Evolutionary conservation across 2,797 vertebrate species (phyloP).

Genomic region (Limosa lapponica): DNA sequence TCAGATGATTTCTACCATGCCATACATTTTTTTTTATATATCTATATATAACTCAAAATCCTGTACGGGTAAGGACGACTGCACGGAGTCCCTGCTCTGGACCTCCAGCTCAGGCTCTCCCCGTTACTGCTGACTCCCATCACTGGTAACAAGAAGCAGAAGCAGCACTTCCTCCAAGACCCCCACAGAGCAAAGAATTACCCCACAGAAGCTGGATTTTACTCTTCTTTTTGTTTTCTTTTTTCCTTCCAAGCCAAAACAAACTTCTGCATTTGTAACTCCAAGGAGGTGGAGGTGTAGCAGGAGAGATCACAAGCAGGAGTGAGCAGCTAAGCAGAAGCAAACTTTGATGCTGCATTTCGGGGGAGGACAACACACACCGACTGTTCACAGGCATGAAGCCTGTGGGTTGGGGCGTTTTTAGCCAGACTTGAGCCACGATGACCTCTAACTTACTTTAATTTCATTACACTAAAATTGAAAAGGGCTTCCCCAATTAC

Average conservation of each 20-base stretch:
- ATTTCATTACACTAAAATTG: neutral
- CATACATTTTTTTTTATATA: neutral
- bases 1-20: neutral
- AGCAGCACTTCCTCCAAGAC: neutral
- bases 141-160: neutral
- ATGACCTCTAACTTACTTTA: neutral
- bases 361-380: neutral
- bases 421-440: neutral
- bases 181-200: neutral
- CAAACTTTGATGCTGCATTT: neutral
- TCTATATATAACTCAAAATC: neutral
- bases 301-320: neutral
- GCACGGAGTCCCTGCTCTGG: neutral
- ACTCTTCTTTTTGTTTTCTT: neutral
- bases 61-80: neutral
- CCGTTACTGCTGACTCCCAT: accelerated
- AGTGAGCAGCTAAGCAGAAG: neutral
- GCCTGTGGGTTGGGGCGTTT: neutral
- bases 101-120: neutral
- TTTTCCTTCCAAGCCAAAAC: neutral
- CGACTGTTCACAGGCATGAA: neutral
- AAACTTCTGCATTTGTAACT: neutral
- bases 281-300: neutral
- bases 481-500: neutral
- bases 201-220: neutral